A percentile compares a stretch with the other conserved stretches of the same genome.
Conservation (phyloP, 2,797 vertebrate species). For the Acomys russatus region DNA sequence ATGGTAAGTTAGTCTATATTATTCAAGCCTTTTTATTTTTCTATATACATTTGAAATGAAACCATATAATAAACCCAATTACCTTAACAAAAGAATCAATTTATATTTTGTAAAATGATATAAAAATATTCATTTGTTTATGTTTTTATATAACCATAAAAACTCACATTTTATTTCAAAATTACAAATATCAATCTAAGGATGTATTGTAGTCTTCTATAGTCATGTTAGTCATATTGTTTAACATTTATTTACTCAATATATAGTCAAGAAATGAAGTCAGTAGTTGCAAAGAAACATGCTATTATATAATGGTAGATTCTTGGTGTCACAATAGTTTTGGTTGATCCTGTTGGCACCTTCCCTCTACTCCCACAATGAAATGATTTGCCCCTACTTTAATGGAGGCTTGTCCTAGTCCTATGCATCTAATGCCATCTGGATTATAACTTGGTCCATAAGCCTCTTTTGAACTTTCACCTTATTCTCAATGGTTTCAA, state of each 20-base stretch:
- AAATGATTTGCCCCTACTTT: not conserved
- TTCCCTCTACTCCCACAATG: not conserved
- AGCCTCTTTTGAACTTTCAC: not conserved
- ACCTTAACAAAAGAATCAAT: not conserved
- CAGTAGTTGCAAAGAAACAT: not conserved
- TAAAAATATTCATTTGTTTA: not conserved
- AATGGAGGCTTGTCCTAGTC: too few relatives aligned
- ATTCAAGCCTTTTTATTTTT: constrained; percentile 29
- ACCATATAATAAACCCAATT: not conserved
- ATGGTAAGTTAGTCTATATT: not conserved
- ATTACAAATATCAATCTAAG: not conserved
- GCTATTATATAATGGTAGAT: not conserved
- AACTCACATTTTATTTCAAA: not conserved
- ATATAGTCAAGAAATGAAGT: not conserved
- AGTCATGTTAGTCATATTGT: not conserved
- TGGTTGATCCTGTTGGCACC: not conserved
- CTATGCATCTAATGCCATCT: not conserved
- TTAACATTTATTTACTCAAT: not conserved
- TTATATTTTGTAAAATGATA: not conserved
- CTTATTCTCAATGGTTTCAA: constrained; percentile 68
- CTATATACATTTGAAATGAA: constrained; percentile 31
- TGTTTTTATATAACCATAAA: not conserved
- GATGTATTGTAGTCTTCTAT: not conserved
- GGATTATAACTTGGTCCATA: not conserved
- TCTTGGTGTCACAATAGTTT: not conserved